phyloP scores from a whole-genome alignment of 1,140 invertebrate species.

The Drosophila elegans region DNA sequence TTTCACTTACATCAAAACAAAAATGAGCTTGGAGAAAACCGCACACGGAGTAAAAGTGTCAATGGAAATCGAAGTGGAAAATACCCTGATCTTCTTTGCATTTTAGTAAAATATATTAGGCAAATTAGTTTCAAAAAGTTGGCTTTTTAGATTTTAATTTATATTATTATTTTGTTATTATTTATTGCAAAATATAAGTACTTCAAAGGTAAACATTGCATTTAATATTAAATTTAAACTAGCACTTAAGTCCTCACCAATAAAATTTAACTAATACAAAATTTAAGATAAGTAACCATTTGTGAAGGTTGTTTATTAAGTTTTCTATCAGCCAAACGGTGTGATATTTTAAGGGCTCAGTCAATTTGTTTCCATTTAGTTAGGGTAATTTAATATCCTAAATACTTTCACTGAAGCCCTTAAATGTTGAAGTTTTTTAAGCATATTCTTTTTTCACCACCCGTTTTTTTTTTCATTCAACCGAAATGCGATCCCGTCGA shows the following conservation, averaged over 20 bases:
- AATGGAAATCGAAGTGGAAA: constrained; percentile 18
- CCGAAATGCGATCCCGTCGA: constrained; percentile 4
- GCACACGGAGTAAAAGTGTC: constrained; percentile 27
- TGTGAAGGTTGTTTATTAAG: too few species aligned
- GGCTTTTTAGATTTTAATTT: too few species aligned
- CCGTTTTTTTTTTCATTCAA: neutral
- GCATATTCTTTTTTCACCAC: neutral
- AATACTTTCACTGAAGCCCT: constrained; percentile 3
- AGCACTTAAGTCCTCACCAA: too few species aligned
- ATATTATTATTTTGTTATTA: too few species aligned
- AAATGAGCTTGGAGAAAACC: constrained; percentile 34
- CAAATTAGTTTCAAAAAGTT: too few species aligned
- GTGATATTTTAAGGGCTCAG: neutral
- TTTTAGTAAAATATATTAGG: too few species aligned
- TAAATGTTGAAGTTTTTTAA: neutral
- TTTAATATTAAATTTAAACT: too few species aligned
- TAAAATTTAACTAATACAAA: too few species aligned
- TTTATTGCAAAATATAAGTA: too few species aligned
- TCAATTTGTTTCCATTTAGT: neutral
- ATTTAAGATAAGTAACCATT: too few species aligned
- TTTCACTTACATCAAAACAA: constrained; percentile 56
- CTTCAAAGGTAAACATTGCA: too few species aligned
- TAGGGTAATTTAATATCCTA: constrained; percentile 23
- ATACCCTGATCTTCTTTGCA: neutral
- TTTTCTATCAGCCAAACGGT: neutral